Conservation (phyloP, 2,113 vertebrate species). For the Crotophaga sulcirostris region DNA sequence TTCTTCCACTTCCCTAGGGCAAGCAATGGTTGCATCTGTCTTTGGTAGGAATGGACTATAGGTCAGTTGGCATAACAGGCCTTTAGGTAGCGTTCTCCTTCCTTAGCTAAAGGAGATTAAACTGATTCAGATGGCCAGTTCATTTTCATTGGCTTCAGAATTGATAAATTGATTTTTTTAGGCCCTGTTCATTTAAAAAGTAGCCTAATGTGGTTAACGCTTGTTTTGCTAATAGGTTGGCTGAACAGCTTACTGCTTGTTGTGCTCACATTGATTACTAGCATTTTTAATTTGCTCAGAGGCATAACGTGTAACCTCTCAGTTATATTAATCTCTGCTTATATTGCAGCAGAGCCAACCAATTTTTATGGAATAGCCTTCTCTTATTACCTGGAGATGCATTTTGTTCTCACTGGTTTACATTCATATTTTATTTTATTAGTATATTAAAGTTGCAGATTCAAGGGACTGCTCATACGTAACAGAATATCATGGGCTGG, state of each 20-base stretch:
- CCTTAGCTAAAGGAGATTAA: background rate
- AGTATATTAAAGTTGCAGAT: background rate
- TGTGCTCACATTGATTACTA: background rate
- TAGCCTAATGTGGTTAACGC: background rate
- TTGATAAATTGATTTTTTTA: background rate
- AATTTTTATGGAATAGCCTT: background rate
- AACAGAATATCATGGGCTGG: rapidly evolving
- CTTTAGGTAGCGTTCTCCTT: background rate
- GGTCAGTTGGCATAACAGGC: background rate
- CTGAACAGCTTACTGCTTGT: background rate
- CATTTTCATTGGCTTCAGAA: background rate
- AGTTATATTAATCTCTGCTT: background rate
- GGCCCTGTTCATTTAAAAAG: background rate
- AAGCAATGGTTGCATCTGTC: background rate
- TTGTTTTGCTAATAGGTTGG: background rate
- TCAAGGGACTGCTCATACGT: background rate
- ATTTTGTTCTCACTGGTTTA: background rate
- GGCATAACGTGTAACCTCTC: background rate
- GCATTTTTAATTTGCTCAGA: background rate
- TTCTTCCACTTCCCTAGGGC: background rate
- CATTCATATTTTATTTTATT: background rate
- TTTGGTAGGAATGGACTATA: background rate
- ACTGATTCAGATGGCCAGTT: background rate
- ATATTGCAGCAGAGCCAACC: too few species aligned
- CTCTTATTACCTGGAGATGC: background rate